A percentile compares a stretch with the other conserved stretches of the same genome.
These are phyloP conservation scores for Platalea minor DNA, from an alignment of 2,797 vertebrate genomes.

Conservation along the genomic window DNA sequence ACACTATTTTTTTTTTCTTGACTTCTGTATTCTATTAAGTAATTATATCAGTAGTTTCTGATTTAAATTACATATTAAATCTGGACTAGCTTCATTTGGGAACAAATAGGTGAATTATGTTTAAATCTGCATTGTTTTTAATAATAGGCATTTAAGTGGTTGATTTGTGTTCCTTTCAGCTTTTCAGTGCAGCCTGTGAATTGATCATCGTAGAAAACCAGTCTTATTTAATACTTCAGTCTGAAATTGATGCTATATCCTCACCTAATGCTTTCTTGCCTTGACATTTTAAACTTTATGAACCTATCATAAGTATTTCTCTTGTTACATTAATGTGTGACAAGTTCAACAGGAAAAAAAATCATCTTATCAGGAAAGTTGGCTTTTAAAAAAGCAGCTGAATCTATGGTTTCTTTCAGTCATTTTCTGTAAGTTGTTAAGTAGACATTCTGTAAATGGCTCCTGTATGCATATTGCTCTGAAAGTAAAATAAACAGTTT, in stretches of 20 bases:
- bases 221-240: background rate
- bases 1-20: background rate
- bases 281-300: background rate
- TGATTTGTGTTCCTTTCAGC: background rate
- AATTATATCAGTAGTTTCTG: background rate
- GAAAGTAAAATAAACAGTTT: background rate
- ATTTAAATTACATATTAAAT: background rate
- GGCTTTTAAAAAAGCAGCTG: background rate
- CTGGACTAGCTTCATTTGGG: background rate
- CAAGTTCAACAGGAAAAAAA: background rate
- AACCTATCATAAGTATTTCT: background rate
- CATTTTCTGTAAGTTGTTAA: background rate
- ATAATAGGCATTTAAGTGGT: background rate
- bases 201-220: background rate
- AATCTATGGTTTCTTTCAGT: background rate
- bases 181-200: background rate
- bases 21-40: background rate
- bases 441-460: background rate
- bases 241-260: background rate
- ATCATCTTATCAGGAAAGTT: rapidly evolving
- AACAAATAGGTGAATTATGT: background rate
- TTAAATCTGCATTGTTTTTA: background rate
- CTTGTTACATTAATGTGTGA: background rate
- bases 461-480: background rate
- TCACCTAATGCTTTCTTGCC: background rate